Evolutionary conservation across 2,888 invertebrate genomes (phyloP), one percentile per base, ranked within the genome.

Genomic region (Colostygia pectinataria): DNA sequence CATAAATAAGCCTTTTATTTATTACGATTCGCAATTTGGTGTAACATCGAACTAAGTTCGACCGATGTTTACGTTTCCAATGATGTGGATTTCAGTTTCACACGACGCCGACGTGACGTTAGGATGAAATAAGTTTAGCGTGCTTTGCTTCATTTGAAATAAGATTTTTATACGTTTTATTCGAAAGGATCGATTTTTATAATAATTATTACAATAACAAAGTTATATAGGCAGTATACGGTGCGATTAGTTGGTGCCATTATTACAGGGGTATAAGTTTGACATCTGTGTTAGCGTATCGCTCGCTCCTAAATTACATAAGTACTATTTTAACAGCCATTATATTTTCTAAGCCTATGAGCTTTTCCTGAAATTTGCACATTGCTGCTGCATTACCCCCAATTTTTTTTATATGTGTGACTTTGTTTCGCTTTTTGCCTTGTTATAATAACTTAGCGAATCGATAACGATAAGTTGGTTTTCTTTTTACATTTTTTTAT

Each of bases 161-260:
- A 89, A 83, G 87, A 84, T 86, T 86, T 85, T 86, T 86, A 87
- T 87, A 85, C 79, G 80, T 79, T 86, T 83, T 87, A 88, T 87
- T 86, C 80, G 83, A 82, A 87, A 87, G 83, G 80, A 79, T 77
- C 79, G 84, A 86, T 81, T 82, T 79, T 81, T 81, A 80, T 82
- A 73, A 80, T 83, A 77, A 83, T 83, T 74, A 83, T 84, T 75
- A 78, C 80, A 80, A 79, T 88, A 86, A 88, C 81, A 83, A 88
- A 88, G 87, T 89, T 88, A 87, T 85, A 84, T 89, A 88, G 83
- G 82, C 89, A 87, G 90, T 88, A 87, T 86, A 87, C 88, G 90
- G 90, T 90, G 90, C 90, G 90, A 85, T 86, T 83, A 86, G 88
- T 89, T 89, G 90, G 90, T 90, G 90, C 90, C 90, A 90, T 90